A percentile compares a stretch with the other conserved stretches of the same genome.
These are phyloP conservation scores for Diabrotica balteata DNA, from an alignment of 2,888 invertebrate species.

Conservation along the genomic window DNA sequence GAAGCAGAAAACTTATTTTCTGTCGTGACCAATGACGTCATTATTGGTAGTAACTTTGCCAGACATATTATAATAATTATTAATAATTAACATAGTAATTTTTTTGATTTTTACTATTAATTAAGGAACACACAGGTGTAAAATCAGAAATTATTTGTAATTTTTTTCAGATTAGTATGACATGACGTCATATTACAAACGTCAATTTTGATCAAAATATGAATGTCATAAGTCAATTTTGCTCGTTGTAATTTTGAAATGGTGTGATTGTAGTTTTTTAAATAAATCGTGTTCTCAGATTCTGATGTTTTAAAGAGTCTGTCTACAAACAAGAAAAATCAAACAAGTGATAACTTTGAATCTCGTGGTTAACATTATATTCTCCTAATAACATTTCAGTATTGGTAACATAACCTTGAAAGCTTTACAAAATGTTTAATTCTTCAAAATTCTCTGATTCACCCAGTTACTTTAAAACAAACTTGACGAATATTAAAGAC, in stretches of 20 bases:
- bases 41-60: too few species aligned
- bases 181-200: too few species aligned
- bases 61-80: too few species aligned
- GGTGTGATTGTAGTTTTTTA: slow-evolving; percentile 34
- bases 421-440: slow-evolving; percentile 34
- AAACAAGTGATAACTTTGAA: not conserved
- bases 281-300: not conserved
- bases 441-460: slow-evolving; percentile 32
- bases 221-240: slow-evolving; percentile 2
- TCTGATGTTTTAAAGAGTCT: too few species aligned
- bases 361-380: not conserved
- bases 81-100: too few species aligned
- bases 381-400: not conserved
- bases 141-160: too few species aligned
- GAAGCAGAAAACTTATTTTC: too few species aligned
- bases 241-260: slow-evolving; percentile 36
- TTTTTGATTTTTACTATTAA: too few species aligned
- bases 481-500: slow-evolving; percentile 25
- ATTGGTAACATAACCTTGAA: slow-evolving; percentile 22
- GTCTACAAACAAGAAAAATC: not conserved
- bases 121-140: too few species aligned
- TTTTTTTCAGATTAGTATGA: too few species aligned
- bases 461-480: slow-evolving; percentile 26
- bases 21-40: too few species aligned
- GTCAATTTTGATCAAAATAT: too few species aligned